Evolutionary conservation across 2,797 vertebrate species (phyloP), one percentile per base, ranked within the genome.

Genomic region (Sebastes oblongus): DNA sequence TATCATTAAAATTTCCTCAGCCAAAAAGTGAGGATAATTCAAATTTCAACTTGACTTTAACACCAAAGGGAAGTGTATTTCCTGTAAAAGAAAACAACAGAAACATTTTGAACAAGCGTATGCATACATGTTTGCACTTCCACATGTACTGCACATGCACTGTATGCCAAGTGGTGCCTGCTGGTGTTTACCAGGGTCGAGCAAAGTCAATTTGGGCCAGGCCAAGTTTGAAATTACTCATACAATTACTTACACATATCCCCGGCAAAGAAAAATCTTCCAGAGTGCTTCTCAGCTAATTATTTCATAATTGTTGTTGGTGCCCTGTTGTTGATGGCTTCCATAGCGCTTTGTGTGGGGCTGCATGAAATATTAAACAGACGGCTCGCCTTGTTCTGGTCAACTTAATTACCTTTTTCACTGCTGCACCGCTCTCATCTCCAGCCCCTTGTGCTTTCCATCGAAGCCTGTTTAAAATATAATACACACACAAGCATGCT

Each of bases 331-430:
- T 91, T 86, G 86, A 85, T 92, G 86, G 66, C 84, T 73, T 94
- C 87, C 85, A 76, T 66, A 6, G 85, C 32, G 83, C 86, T 86
- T 91, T 86, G 80, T 88, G 85, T 83, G 66, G 75, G 71, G 75
- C 85, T 77, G 84, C 80, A 92, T 92, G 80, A 91, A 94, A 94
- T 94, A 95, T 94, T 94, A 93, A 92, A 89, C 86, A 84, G 88
- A 84, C 55, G 64, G 30, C 91, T 81, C 14, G 82, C 82, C 86
- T 92, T 89, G 87, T 91, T 91, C 87, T 88, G 90, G 91, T 94
- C 93, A 93, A 86, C 92, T 93, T 94, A 95, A 95, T 96, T 94
- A 94, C 88, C 75, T 89, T 92, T 91, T 89, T 86, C 72, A 85
- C 55, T 78, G 82, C 76, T 60, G 82, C 77, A 62, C 72, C 39